Evolutionary conservation across 2,113 vertebrate genomes (phyloP), one percentile per base, ranked within the genome.

Genomic region (Glareola pratincola): DNA sequence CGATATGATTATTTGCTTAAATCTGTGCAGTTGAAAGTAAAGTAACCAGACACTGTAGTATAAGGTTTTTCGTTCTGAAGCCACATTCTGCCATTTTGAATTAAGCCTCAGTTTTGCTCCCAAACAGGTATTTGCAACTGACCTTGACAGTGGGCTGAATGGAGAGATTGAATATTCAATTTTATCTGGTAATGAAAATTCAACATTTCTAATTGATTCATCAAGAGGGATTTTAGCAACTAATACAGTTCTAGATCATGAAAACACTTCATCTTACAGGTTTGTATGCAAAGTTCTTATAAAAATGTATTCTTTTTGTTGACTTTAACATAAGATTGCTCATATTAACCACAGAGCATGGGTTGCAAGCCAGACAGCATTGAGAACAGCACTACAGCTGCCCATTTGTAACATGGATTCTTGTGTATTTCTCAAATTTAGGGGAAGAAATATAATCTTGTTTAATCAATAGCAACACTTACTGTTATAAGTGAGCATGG

Each of bases 91-190:
- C 17, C 63, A 23, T 63, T 48, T 86, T 92, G 83, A 59, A 60
- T 87, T 96, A 96, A 98, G 30, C 14, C 50, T 93, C 74, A 22
- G 36, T 19, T 94, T 81, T 85, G 23, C 91, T 96, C 27, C 80
- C 60, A 73, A 81, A 81, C 96, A 99, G 99, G 98, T 99, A 73
- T 98, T 98, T 95, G 99, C 99, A 6, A 96, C 97, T 32, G 99
- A 99, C 89, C 95, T 95, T 81, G 99, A 99, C 97, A 98, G 98
- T 34, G 98, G 98, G 13, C 37, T 97, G 57, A 99, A 99, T 17
- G 98, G 99, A 48, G 98, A 99, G 94, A 94, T 98, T 2, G 98
- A 99, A 83, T 99, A 99, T 94, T 98, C 98, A 68, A 98, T 99
- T 69, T 68, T 99, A 50, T 98, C 98, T 30, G 99, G 99, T 43